Percentiles rank a stretch among this genome's conserved stretches.
Evolutionary conservation across 2,888 invertebrate genomes (phyloP).

Genomic region (Seira ritae): DNA sequence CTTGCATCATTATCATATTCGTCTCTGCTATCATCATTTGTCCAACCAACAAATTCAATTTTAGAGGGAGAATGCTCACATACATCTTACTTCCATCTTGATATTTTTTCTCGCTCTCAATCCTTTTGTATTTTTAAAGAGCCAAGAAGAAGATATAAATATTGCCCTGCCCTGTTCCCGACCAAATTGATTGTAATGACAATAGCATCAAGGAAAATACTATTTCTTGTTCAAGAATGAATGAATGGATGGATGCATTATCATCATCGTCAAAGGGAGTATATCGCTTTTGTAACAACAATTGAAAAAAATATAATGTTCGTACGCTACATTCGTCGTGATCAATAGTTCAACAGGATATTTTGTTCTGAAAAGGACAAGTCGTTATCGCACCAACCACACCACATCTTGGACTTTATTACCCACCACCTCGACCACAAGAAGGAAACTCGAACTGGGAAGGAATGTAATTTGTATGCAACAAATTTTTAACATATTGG

Average conservation of each 20-base stretch:
- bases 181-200: background rate
- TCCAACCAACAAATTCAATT: background rate
- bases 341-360: conserved; percentile 19
- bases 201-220: background rate
- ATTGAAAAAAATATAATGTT: background rate
- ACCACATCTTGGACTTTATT: conserved; percentile 5
- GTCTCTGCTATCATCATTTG: background rate
- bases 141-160: conserved; percentile 10
- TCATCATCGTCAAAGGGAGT: background rate
- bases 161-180: background rate
- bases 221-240: background rate
- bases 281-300: background rate
- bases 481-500: conserved; percentile 12
- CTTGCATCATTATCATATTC: conserved; percentile 5
- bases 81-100: background rate
- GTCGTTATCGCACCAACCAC: conserved; percentile 2
- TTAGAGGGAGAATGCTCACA: background rate
- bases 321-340: background rate
- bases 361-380: conserved; percentile 31
- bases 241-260: background rate
- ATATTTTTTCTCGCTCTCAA: background rate
- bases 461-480: conserved; percentile 24
- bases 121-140: background rate
- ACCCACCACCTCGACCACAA: conserved; percentile 1
- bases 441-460: background rate